These are phyloP conservation scores for Helicoverpa armigera DNA, from an alignment of 1,140 invertebrate genomes.

Conservation along the genomic window DNA sequence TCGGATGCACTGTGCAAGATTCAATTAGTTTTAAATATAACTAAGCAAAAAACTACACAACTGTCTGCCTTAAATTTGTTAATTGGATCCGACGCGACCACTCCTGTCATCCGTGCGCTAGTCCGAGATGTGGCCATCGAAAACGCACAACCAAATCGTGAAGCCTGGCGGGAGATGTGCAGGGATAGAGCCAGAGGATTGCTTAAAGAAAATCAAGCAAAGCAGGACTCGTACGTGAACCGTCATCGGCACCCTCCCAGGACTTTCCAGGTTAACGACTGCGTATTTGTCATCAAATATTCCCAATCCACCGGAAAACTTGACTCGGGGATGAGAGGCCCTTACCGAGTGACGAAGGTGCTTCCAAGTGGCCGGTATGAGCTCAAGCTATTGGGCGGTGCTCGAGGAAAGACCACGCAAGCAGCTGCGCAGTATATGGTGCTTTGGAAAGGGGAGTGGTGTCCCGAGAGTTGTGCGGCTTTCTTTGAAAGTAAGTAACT, in stretches of 20 bases:
- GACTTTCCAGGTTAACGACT: not conserved
- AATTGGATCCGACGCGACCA: not conserved
- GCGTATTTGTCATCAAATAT: not conserved
- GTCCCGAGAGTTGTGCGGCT: constrained; percentile 17
- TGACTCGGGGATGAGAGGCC: not conserved
- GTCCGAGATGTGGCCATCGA: not conserved
- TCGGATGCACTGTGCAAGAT: not conserved
- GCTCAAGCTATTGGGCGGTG: not conserved
- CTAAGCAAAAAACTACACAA: constrained; percentile 2
- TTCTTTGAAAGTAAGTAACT: constrained; percentile 9
- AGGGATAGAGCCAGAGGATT: no score
- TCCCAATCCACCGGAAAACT: constrained; percentile 9
- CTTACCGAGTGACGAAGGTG: not conserved
- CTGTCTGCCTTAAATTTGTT: not conserved
- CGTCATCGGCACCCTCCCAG: not conserved
- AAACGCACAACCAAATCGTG: not conserved
- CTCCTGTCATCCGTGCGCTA: not conserved
- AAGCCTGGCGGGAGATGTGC: not conserved
- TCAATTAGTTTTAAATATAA: not conserved
- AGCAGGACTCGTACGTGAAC: not conserved
- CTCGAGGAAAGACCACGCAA: constrained; percentile 45
- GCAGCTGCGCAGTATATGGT: constrained; percentile 51
- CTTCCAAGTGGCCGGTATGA: not conserved
- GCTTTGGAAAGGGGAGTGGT: constrained; percentile 52
- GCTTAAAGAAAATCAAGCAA: not conserved